These are phyloP conservation scores for Berghia stephanieae DNA, from an alignment of 1,140 invertebrate species.

Conservation along the genomic window DNA sequence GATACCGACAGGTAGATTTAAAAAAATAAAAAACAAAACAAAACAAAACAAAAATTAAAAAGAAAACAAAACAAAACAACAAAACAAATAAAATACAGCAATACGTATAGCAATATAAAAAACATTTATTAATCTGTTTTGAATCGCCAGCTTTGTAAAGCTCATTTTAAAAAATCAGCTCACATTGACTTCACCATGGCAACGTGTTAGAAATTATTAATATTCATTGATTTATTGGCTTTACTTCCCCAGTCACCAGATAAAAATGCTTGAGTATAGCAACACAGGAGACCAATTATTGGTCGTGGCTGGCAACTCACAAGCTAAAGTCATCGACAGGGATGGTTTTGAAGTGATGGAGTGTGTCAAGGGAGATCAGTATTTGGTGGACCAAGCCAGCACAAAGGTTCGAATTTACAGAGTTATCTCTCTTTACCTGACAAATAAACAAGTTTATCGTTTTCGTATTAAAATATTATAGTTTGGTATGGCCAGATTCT, in stretches of 20 bases:
- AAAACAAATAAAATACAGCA: no score
- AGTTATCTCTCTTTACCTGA: no score
- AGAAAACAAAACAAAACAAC: no score
- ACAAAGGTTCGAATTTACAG: slow-evolving; percentile 86
- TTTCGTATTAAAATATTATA: no score
- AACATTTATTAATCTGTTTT: neutral
- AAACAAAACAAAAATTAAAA: no score
- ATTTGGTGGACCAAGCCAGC: slow-evolving; percentile 90
- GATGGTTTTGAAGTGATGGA: slow-evolving; percentile 96
- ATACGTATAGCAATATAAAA: no score
- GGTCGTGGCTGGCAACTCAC: slow-evolving; percentile 86
- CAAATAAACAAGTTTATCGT: no score
- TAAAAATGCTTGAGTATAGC: slow-evolving; percentile 90
- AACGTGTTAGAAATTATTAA: neutral
- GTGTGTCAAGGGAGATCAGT: slow-evolving; percentile 96
- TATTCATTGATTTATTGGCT: no score
- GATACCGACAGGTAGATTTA: no score
- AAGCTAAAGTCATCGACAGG: slow-evolving; percentile 92
- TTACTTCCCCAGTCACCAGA: slow-evolving; percentile 77
- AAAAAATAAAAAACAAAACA: no score
- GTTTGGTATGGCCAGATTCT: no score
- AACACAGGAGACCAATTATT: slow-evolving; percentile 93
- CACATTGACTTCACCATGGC: neutral
- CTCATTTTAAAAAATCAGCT: no score
- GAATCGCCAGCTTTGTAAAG: neutral